phyloP scores from a whole-genome alignment of 2,888 invertebrate genomes.

The Torymus auratus region DNA sequence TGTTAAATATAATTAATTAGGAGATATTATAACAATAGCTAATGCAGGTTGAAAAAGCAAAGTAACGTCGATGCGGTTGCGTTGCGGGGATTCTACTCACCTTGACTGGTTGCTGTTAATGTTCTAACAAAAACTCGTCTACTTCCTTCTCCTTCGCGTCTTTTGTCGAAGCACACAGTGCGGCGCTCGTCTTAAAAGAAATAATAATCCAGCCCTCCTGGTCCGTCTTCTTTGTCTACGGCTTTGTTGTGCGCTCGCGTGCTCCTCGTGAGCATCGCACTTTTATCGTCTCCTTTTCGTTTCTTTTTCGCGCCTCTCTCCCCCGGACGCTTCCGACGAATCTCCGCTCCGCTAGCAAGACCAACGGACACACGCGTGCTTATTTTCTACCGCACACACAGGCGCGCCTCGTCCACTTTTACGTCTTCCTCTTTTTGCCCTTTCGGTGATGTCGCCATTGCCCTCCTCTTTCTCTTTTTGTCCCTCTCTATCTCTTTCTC shows the following conservation, averaged over 20 bases:
- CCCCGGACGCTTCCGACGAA: background rate
- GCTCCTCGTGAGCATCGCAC: background rate
- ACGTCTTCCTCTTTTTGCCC: slow-evolving; percentile 14
- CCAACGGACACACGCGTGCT: no score
- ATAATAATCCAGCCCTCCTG: slow-evolving; percentile 1
- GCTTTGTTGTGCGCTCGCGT: background rate
- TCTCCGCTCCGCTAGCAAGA: no score
- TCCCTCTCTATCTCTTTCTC: no score
- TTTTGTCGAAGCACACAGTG: background rate
- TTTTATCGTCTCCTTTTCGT: background rate
- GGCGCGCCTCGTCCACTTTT: slow-evolving; percentile 17
- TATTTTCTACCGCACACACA: background rate
- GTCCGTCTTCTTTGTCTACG: slow-evolving; percentile 15
- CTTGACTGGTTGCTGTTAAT: slow-evolving; percentile 10
- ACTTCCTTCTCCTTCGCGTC: background rate
- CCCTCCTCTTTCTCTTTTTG: no score
- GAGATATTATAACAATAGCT: no score
- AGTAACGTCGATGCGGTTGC: no score
- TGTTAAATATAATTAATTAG: no score
- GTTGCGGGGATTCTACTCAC: no score
- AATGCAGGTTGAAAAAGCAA: no score
- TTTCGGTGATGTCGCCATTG: background rate
- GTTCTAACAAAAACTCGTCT: slow-evolving; percentile 23
- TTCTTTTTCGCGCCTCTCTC: background rate
- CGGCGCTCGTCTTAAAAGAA: slow-evolving; percentile 2